phyloP scores from a whole-genome alignment of 2,113 vertebrate genomes.

The Ellobius talpinus region DNA sequence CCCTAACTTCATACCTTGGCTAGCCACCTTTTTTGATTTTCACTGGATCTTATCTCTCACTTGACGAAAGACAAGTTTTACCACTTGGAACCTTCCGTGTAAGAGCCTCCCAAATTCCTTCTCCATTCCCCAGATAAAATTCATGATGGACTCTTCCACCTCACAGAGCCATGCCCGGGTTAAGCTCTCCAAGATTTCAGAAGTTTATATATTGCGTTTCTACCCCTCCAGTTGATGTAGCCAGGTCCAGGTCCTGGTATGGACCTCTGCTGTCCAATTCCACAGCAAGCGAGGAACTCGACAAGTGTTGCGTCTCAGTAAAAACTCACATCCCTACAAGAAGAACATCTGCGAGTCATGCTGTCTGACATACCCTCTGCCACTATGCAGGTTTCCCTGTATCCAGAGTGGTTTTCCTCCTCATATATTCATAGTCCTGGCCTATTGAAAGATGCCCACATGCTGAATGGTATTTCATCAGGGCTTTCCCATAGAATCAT shows the following conservation, averaged over 20 bases:
- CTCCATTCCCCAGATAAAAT: not conserved
- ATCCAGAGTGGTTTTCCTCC: not conserved
- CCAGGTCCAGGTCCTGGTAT: not conserved
- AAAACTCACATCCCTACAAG: not conserved
- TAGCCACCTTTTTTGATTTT: not conserved
- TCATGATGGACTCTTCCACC: not conserved
- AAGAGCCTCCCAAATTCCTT: slow-evolving; percentile 37
- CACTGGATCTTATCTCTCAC: not conserved
- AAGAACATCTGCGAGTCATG: not conserved
- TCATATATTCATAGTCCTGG: rapidly evolving
- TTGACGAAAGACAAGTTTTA: slow-evolving; percentile 20
- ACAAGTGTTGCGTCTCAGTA: not conserved
- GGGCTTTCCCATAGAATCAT: not conserved
- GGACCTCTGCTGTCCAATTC: not conserved
- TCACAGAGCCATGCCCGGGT: not conserved
- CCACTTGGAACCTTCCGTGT: not conserved
- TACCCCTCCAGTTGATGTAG: not conserved
- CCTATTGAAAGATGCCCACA: not conserved
- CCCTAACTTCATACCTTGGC: not conserved
- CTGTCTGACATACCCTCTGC: not conserved
- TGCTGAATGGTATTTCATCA: not conserved
- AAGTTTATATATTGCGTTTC: not conserved
- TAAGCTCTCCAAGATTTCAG: not conserved
- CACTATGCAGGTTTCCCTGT: not conserved
- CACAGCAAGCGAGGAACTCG: not conserved